Conservation (phyloP, 1,140 invertebrate genomes). For the Armadillidium nasatum region DNA sequence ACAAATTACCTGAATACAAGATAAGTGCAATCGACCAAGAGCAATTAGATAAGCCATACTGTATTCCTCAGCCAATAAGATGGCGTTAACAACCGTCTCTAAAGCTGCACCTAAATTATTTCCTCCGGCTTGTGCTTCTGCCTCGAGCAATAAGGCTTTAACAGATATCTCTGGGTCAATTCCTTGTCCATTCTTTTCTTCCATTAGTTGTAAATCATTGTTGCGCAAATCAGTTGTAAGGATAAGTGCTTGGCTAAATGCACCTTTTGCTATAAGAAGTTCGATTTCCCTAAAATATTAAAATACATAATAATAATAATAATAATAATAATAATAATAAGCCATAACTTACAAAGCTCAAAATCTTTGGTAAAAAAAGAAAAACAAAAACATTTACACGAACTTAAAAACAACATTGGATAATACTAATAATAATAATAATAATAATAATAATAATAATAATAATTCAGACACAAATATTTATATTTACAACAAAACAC, state of each 20-base stretch:
- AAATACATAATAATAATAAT: too few species aligned
- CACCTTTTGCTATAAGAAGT: neutral
- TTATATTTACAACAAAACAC: too few species aligned
- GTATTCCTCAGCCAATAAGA: neutral
- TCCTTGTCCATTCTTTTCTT: neutral
- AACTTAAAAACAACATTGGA: too few species aligned
- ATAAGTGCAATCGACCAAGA: neutral
- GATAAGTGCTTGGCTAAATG: neutral
- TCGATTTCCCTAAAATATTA: neutral
- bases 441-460: too few species aligned
- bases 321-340: too few species aligned
- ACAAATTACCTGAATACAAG: neutral
- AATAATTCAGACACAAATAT: too few species aligned
- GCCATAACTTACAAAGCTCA: too few species aligned
- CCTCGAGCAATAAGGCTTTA: neutral
- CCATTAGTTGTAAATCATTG: neutral
- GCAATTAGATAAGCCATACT: neutral
- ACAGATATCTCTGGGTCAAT: neutral
- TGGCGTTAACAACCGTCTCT: neutral
- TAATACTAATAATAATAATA: too few species aligned
- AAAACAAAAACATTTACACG: too few species aligned
- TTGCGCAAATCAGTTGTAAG: neutral
- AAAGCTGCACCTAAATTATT: neutral
- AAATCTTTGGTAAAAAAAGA: too few species aligned
- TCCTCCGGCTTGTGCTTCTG: neutral